Base-by-base conservation (phyloP, 2,113 vertebrate genomes). In the Mobula hypostoma region DNA sequence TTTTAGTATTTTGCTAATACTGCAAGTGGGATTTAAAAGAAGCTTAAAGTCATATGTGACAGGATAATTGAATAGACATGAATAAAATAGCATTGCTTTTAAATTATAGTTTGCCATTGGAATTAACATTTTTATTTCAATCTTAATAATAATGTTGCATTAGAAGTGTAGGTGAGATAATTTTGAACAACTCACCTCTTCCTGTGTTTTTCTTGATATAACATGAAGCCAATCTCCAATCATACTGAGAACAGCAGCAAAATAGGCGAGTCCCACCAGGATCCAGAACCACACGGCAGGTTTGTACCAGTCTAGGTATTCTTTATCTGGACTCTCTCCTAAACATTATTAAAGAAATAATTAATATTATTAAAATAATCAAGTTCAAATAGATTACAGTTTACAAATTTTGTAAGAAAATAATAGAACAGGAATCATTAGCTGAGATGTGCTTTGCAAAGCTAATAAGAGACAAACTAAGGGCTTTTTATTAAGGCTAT, bases 261-360 rank as follows among this genome's bases (percentile, higher is more conserved):
- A 99, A 96, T 99, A 99, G 0, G 99, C 99, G 80, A 99, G 97
- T 0, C 99, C 99, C 36, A 99, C 98, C n/a, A 99, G 97, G 96
- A 99, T 99, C 98, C 98, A 99, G 94, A 99, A 99, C 98, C 98
- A 99, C 88, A 99, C 99, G 40, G 99, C 97, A 0, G 99, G 99
- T 94, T 99, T 99, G 94, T 99, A 99, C 95, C 98, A 98, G 96
- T 99, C 97, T 90, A 98, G 96, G 68, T 99, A 99, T 32, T 98
- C 98, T 95, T 97, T 98, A 94, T 99, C 98, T 1, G 98, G 97
- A 8, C 97, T 98, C 27, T 97, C 98, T 99, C 95, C 36, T 94
- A 95, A 94, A 94, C 8, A 58, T 19, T 9, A 76, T 7, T 95
- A 95, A 27, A 95, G 63, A 0, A 85, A 4, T 92, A 70, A 24